phyloP scores from a whole-genome alignment of 2,797 vertebrate species.

The Urophycis tenuis region DNA sequence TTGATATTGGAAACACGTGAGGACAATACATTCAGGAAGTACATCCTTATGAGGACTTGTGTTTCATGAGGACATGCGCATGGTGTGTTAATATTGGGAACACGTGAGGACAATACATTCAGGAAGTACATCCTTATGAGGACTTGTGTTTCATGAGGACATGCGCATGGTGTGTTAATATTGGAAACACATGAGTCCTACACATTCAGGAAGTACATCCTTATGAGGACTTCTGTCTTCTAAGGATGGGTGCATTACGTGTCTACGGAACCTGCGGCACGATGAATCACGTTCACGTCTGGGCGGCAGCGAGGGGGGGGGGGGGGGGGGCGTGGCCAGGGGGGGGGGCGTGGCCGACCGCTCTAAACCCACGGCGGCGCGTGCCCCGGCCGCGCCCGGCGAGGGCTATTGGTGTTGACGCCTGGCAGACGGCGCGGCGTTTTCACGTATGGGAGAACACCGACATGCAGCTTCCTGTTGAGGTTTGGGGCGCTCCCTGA shows the following conservation, averaged over 20 bases:
- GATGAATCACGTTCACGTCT: conserved; percentile 53
- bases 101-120: neutral
- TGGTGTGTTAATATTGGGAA: too few relatives aligned
- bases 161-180: too few relatives aligned
- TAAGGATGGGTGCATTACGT: neutral
- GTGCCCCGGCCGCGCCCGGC: conserved; percentile 13
- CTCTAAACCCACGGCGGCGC: conserved; percentile 25
- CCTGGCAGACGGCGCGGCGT: conserved; percentile 50
- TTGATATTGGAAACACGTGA: too few relatives aligned
- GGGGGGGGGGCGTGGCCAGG: conserved; percentile 7
- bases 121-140: too few relatives aligned
- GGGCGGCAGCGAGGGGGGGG: neutral
- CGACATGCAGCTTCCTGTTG: conserved; percentile 58
- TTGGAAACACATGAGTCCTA: neutral
- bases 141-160: neutral
- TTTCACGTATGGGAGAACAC: conserved; percentile 59
- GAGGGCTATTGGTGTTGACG: conserved; percentile 57
- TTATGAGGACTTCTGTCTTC: neutral
- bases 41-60: too few relatives aligned
- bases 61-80: too few relatives aligned
- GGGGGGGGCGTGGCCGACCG: conserved; percentile 21
- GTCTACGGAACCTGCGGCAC: conserved; percentile 33
- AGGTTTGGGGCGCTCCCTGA: conserved; percentile 47
- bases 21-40: too few relatives aligned
- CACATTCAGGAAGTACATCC: neutral